These are phyloP conservation scores for Drosophila arawakana DNA, from an alignment of 1,140 invertebrate genomes.

Conservation along the genomic window DNA sequence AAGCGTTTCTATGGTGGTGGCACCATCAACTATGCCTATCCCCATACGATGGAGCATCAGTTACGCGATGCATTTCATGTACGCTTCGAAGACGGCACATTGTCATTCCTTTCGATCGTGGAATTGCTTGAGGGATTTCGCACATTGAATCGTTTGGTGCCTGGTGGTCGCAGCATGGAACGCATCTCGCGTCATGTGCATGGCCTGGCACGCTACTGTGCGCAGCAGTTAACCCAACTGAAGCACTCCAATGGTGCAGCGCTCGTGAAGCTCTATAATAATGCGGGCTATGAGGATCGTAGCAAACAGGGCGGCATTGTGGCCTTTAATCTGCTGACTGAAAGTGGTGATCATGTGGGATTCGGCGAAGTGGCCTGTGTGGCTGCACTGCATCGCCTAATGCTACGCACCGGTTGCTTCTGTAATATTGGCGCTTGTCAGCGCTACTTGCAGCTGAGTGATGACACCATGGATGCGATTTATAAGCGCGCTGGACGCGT, in stretches of 20 bases:
- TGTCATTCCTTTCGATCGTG: slow-evolving; percentile 94
- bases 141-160: slow-evolving; percentile 86
- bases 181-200: slow-evolving; percentile 91
- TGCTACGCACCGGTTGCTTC: slow-evolving; percentile 96
- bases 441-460: slow-evolving; percentile 89
- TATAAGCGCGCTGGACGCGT: slow-evolving; percentile 93
- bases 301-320: slow-evolving; percentile 93
- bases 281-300: slow-evolving; percentile 88
- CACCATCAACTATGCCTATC: slow-evolving; percentile 93
- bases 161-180: slow-evolving; percentile 85
- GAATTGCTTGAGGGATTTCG: slow-evolving; percentile 93
- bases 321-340: slow-evolving; percentile 94
- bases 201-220: slow-evolving; percentile 90
- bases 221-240: slow-evolving; percentile 87
- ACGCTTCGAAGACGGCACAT: slow-evolving; percentile 97
- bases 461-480: slow-evolving; percentile 90
- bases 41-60: slow-evolving; percentile 89
- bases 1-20: slow-evolving; percentile 96
- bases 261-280: slow-evolving; percentile 90
- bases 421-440: slow-evolving; percentile 99
- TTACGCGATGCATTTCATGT: slow-evolving; percentile 88
- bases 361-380: slow-evolving; percentile 96
- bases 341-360: slow-evolving; percentile 92
- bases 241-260: slow-evolving; percentile 90
- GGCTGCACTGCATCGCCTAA: slow-evolving; percentile 93